Evolutionary conservation across 2,888 invertebrate genomes (phyloP).

Genomic region (Ryuthela nishihirai): DNA sequence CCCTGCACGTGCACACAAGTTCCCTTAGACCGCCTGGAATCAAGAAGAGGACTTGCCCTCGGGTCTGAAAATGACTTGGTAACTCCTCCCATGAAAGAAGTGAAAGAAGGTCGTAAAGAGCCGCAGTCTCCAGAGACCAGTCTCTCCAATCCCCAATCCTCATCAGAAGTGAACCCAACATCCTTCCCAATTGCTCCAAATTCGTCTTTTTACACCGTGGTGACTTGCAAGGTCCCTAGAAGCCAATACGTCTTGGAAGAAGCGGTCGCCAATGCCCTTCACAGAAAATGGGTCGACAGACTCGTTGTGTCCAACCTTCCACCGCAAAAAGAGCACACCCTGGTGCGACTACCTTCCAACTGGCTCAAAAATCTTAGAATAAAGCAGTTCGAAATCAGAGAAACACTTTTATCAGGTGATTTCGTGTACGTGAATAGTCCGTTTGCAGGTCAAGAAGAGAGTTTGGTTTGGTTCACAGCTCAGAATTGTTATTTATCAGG

Average conservation of each 20-base stretch:
- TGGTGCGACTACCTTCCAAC: conserved; percentile 1
- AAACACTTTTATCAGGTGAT: conserved; percentile 14
- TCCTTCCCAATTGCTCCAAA: not conserved
- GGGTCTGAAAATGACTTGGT: not conserved
- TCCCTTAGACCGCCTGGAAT: not conserved
- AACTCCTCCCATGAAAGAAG: too few relatives aligned
- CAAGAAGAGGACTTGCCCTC: not conserved
- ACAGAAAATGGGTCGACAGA: conserved; percentile 20
- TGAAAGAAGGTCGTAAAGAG: too few relatives aligned
- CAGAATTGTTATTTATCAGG: conserved; percentile 7
- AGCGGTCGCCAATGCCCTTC: not conserved
- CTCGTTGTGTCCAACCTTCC: conserved; percentile 8
- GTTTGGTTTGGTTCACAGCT: conserved; percentile 3
- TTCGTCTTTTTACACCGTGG: not conserved
- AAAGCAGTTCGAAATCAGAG: conserved; percentile 17
- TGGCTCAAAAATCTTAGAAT: conserved; percentile 11
- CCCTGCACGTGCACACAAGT: conserved; percentile 11
- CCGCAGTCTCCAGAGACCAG: too few relatives aligned
- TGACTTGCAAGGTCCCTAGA: not conserved
- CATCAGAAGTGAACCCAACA: not conserved
- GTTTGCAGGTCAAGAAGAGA: conserved; percentile 15
- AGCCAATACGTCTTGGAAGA: not conserved
- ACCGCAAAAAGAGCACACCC: not conserved
- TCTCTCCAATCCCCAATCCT: not conserved
- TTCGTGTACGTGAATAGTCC: conserved; percentile 14